Evolutionary conservation across 2,113 vertebrate species (phyloP).

Genomic region (Macaca fascicularis): T2T-MFA8v1.1 NC_088377.1:102331001-102331500

Average conservation of each 20-base stretch:
- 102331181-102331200: not conserved
- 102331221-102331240: not conserved
- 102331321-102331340: constrained; percentile 13
- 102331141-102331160: fast-evolving
- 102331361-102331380: constrained; percentile 22
- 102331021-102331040: not conserved
- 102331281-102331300: not conserved
- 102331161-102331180: not conserved
- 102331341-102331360: not conserved
- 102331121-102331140: not conserved
- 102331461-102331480: constrained; percentile 20
- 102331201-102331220: not conserved
- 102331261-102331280: not conserved
- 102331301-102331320: not conserved
- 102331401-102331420: not conserved
- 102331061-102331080: not conserved
- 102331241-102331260: not conserved
- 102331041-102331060: not conserved
- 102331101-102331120: not conserved
- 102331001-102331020: not conserved
- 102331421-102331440: not conserved
- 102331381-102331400: constrained; percentile 19
- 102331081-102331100: not conserved
- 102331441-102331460: constrained; percentile 14
- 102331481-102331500: not conserved